phyloP scores from a whole-genome alignment of 2,888 invertebrate species.

The Dinocampus coccinellae region DNA sequence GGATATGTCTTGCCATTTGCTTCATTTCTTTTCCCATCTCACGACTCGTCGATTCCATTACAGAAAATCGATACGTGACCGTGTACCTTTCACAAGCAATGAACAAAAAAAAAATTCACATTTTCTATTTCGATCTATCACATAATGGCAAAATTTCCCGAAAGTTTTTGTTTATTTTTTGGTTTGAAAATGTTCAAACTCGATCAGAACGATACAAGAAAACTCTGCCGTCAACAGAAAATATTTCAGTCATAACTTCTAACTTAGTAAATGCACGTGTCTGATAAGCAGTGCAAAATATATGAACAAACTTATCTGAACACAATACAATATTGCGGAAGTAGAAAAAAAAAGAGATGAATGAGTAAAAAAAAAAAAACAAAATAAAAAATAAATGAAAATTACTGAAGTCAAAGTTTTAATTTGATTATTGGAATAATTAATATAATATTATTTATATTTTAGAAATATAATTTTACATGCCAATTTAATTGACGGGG shows the following conservation, averaged over 20 bases:
- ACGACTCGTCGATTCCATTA: conserved; percentile 1
- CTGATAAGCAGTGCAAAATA: not conserved
- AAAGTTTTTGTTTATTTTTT: too few species aligned
- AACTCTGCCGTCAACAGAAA: not conserved
- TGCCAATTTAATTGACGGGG: too few species aligned
- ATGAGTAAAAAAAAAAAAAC: too few species aligned
- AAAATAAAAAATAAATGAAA: too few species aligned
- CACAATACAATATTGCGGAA: too few species aligned
- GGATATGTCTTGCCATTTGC: not conserved
- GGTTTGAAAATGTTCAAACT: not conserved
- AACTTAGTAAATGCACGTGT: not conserved
- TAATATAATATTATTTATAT: too few species aligned
- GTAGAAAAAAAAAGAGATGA: too few species aligned
- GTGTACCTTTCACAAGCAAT: not conserved
- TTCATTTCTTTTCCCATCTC: not conserved
- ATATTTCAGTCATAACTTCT: not conserved
- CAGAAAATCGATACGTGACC: not conserved
- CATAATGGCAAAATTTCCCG: not conserved
- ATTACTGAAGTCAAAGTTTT: too few species aligned
- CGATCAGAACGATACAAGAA: not conserved
- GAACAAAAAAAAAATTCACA: not conserved
- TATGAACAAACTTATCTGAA: not conserved
- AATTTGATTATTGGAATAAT: too few species aligned
- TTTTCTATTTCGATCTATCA: not conserved
- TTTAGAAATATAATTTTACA: too few species aligned